These are phyloP conservation scores for Tachypleus tridentatus DNA, from an alignment of 1,140 invertebrate genomes.

Conservation along the genomic window DNA sequence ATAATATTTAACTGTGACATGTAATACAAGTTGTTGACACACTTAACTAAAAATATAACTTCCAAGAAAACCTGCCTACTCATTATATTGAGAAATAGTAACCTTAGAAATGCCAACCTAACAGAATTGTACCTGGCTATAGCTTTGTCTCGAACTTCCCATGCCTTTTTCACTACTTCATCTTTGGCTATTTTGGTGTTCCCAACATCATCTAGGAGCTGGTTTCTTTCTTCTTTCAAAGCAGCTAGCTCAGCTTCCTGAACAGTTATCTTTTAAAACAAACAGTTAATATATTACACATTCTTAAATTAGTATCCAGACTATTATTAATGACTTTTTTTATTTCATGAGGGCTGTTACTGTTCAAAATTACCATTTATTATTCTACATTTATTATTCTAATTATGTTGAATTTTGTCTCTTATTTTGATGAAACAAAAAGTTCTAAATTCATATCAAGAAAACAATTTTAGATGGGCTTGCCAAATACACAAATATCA, in stretches of 20 bases:
- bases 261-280: constrained; percentile 48
- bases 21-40: too few relatives aligned
- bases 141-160: constrained; percentile 72
- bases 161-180: constrained; percentile 58
- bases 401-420: not conserved
- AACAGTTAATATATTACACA: not conserved
- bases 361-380: too few relatives aligned
- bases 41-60: too few relatives aligned
- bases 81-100: too few relatives aligned
- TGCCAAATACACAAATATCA: constrained; percentile 6
- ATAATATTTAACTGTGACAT: too few relatives aligned
- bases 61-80: too few relatives aligned
- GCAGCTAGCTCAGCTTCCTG: constrained; percentile 68
- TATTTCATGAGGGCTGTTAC: too few relatives aligned
- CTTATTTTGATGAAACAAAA: constrained; percentile 1
- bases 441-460: not conserved
- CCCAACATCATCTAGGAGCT: constrained; percentile 56
- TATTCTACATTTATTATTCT: too few relatives aligned
- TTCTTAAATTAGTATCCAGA: too few relatives aligned
- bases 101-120: too few relatives aligned
- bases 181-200: constrained; percentile 43
- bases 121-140: constrained; percentile 45
- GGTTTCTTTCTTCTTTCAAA: constrained; percentile 64
- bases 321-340: too few relatives aligned
- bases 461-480: not conserved